Evolutionary conservation across 2,797 vertebrate genomes (phyloP).

Genomic region (Rhynchotus rufescens): DNA sequence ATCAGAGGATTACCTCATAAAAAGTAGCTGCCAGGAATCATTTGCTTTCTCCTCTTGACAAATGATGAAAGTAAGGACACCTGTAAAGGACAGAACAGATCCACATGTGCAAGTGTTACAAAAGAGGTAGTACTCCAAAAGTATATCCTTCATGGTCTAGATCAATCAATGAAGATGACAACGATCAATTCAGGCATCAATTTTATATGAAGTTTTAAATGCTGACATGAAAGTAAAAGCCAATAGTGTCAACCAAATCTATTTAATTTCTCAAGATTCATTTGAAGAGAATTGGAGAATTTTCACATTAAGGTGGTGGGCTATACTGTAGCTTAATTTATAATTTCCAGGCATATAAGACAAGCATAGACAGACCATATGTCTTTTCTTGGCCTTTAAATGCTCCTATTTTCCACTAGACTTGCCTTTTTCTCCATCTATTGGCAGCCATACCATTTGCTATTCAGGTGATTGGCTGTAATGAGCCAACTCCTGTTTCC

Average conservation of each 20-base stretch:
- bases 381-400: conserved; percentile 77
- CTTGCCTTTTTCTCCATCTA: conserved; percentile 77
- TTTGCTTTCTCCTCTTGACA: conserved; percentile 54
- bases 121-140: conserved; percentile 54
- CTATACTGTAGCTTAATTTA: conserved; percentile 71
- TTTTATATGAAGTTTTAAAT: background rate
- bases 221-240: conserved; percentile 5
- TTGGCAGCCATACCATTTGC: conserved; percentile 72
- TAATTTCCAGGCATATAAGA: conserved; percentile 70
- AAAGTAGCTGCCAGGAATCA: conserved; percentile 22
- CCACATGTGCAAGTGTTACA: conserved; percentile 17
- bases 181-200: background rate
- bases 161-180: background rate
- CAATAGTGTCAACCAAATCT: background rate
- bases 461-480: conserved; percentile 76
- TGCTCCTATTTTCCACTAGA: conserved; percentile 76
- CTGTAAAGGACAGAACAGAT: conserved; percentile 64
- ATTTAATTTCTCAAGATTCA: conserved; percentile 29
- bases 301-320: conserved; percentile 57
- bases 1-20: conserved; percentile 10
- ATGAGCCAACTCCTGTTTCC: conserved; percentile 72
- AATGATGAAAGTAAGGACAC: conserved; percentile 19
- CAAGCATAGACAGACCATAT: conserved; percentile 75
- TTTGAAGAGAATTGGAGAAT: conserved; percentile 12
- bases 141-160: background rate